Evolutionary conservation across 2,888 invertebrate genomes (phyloP).

Genomic region (Philereme vetulata): DNA sequence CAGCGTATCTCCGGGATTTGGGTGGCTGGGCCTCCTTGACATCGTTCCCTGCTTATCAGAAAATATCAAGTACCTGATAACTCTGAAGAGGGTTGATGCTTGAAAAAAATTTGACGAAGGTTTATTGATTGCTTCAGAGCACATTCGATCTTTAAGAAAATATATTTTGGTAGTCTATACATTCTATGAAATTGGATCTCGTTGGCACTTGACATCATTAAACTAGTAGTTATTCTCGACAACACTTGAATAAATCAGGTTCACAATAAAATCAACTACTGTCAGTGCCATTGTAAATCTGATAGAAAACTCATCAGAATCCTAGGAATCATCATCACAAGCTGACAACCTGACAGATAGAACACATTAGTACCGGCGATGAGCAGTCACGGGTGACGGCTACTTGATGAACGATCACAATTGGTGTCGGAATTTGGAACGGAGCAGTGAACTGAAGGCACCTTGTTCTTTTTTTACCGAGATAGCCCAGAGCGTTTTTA

Average conservation of each 20-base stretch:
- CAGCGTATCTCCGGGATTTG: conserved; percentile 24
- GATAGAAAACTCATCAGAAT: conserved; percentile 19
- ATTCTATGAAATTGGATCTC: conserved; percentile 1
- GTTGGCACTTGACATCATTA: neutral
- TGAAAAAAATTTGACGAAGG: conserved; percentile 13
- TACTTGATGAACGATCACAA: conserved; percentile 18
- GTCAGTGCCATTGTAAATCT: neutral
- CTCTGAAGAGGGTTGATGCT: conserved; percentile 30
- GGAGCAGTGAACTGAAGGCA: conserved; percentile 32
- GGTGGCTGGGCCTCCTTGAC: conserved; percentile 20
- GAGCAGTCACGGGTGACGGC: conserved; percentile 31
- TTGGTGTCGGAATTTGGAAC: conserved; percentile 38
- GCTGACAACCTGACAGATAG: conserved; percentile 34
- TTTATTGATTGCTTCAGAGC: conserved; percentile 13
- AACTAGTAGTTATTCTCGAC: too few relatives aligned
- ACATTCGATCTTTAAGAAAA: neutral
- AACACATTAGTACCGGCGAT: conserved; percentile 21
- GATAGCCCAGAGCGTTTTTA: conserved; percentile 1
- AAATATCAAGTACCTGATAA: conserved; percentile 27
- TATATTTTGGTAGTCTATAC: neutral
- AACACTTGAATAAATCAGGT: too few relatives aligned
- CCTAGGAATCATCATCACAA: conserved; percentile 9
- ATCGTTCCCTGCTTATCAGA: conserved; percentile 29
- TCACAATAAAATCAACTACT: neutral
- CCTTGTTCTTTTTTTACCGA: neutral